Evolutionary conservation across 1,140 invertebrate genomes (phyloP), one percentile per base, ranked within the genome.

Genomic region (Gryllus bimaculatus): DNA sequence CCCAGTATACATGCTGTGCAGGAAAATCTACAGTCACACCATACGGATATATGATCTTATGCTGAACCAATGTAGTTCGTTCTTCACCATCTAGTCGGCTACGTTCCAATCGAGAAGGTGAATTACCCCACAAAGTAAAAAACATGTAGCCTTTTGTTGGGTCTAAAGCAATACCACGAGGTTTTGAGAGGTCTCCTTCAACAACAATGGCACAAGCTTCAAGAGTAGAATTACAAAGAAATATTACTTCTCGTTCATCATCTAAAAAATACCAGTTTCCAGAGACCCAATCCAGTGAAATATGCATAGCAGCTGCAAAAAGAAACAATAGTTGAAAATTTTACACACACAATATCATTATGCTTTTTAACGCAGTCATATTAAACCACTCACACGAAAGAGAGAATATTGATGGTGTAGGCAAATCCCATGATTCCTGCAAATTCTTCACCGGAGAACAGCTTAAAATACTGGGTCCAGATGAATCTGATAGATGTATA

Each of bases 241-340:
- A 94, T 83, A 94, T 89, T 86, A 91, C 86, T 86, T 93, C 89
- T 83, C 91, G 86, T 82, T 89, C 86, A 86, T 91, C 90, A 85
- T 96, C 95, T 78, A 94, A 85, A 82, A 96, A 90, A 86, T 97
- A 98, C 90, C 95, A 93, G 85, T 94, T 95, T 80, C 90, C 89
- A 54, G 92, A 90, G 21, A 96, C 87, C 95, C 95, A 97, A 85
- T 97, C 95, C 80, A 94, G 87, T 6, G 93, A 91, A 76, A 96
- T 85, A 83, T 93, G 90, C 82, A 89, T 89, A 75, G 93, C 90
- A 78, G 89, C 90, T 92, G 83, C 78, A 86, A 48, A 39, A 12
- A 13, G 47, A 21, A 79, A 18, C 0, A 75, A 66, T 66, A 13
- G 7, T 66, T 66, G 18, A 3, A 66, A 3, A 66, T 13, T 18